Evolutionary conservation across 2,113 vertebrate genomes (phyloP).

Genomic region (Lasiurus cinereus): DNA sequence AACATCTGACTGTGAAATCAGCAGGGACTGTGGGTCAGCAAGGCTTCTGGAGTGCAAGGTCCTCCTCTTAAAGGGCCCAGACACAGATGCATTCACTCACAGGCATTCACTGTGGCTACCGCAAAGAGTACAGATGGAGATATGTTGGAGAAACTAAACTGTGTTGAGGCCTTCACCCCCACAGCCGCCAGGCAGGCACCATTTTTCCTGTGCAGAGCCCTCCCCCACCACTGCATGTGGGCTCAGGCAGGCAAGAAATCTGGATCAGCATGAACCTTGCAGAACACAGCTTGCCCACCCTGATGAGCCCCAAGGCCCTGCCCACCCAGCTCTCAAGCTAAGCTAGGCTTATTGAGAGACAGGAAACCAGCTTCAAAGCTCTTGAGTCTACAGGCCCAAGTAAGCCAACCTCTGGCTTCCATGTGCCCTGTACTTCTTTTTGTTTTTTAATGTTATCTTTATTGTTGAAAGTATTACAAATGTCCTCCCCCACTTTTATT

Average conservation of each 20-base stretch:
- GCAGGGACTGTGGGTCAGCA: not conserved
- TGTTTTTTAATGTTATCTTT: too few species aligned
- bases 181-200: not conserved
- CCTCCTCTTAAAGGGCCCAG: not conserved
- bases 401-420: not conserved
- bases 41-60: not conserved
- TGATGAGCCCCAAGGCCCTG: not conserved
- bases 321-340: not conserved
- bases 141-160: not conserved
- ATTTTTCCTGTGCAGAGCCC: not conserved
- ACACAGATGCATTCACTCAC: not conserved
- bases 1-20: not conserved
- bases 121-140: not conserved
- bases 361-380: not conserved
- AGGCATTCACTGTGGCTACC: not conserved
- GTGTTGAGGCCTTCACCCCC: not conserved
- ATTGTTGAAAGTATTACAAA: too few species aligned
- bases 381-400: not conserved
- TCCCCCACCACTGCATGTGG: not conserved
- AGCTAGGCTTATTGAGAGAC: not conserved
- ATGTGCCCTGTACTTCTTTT: not conserved
- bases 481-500: too few species aligned
- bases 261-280: not conserved
- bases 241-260: not conserved
- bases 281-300: not conserved